Conservation (phyloP, 2,888 invertebrate genomes). For the Osmoderma eremita region DNA sequence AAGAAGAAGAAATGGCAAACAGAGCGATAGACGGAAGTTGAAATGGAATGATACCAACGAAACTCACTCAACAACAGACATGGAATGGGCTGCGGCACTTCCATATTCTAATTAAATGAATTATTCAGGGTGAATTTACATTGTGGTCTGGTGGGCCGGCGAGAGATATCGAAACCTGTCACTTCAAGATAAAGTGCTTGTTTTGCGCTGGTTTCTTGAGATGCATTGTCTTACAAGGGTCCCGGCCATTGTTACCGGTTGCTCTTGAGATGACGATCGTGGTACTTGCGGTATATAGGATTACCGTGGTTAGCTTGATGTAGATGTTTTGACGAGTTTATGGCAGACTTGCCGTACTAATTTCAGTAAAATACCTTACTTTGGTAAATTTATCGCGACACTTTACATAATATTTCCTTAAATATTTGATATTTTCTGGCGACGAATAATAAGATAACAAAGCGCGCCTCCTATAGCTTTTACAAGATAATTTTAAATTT, state of each 20-base stretch:
- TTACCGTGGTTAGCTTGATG: too few relatives aligned
- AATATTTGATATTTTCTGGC: too few relatives aligned
- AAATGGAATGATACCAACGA: conserved; percentile 28
- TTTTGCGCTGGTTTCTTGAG: conserved; percentile 45
- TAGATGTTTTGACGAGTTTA: too few relatives aligned
- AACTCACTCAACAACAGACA: conserved; percentile 38
- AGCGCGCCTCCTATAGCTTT: too few relatives aligned
- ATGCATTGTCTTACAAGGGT: conserved; percentile 28
- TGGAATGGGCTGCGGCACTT: conserved; percentile 46
- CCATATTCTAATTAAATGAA: conserved; percentile 54
- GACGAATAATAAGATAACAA: too few relatives aligned
- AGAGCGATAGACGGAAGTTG: conserved; percentile 9
- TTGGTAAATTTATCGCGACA: too few relatives aligned
- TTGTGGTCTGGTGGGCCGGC: conserved; percentile 43
- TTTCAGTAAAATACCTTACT: too few relatives aligned
- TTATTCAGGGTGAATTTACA: conserved; percentile 52
- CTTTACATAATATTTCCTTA: too few relatives aligned
- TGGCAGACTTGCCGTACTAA: too few relatives aligned
- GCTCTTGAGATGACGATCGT: conserved; percentile 21
- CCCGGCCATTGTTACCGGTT: conserved; percentile 30
- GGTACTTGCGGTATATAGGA: not conserved
- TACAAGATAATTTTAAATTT: too few relatives aligned
- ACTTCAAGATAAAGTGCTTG: conserved; percentile 48
- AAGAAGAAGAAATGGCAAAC: too few relatives aligned
- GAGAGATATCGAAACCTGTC: conserved; percentile 48